A percentile compares a stretch with the other conserved stretches of the same genome.
phyloP scores from a whole-genome alignment of 2,797 vertebrate species.

The Mus spretus region DNA sequence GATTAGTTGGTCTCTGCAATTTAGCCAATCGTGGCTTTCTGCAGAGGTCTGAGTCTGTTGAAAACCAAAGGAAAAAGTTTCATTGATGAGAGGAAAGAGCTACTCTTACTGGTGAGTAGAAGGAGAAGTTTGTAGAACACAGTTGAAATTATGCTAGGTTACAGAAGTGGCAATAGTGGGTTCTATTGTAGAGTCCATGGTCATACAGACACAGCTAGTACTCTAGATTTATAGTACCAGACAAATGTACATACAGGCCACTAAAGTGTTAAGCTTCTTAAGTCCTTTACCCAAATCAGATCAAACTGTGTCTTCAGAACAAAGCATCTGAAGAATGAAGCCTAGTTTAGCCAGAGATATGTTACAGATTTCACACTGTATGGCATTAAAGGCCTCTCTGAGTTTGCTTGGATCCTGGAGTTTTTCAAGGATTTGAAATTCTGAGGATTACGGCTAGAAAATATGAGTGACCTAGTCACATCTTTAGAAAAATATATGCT shows the following conservation, averaged over 20 bases:
- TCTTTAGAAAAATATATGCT: neutral
- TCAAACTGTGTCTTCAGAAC: constrained; percentile 48
- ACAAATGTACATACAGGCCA: neutral
- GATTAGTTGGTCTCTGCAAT: neutral
- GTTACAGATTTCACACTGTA: neutral
- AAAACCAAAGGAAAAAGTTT: neutral
- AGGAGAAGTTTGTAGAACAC: neutral
- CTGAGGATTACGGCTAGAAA: neutral
- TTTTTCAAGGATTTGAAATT: constrained; percentile 23
- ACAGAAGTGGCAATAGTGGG: neutral
- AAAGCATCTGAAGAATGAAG: constrained; percentile 28
- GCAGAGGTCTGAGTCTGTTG: neutral
- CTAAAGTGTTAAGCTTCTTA: neutral
- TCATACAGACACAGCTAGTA: neutral
- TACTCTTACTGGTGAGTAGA: neutral
- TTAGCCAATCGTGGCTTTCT: neutral
- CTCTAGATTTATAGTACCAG: neutral
- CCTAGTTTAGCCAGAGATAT: neutral
- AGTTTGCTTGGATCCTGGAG: neutral
- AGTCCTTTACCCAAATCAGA: constrained; percentile 51
- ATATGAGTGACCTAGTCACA: neutral
- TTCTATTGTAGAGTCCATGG: neutral
- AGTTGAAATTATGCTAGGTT: neutral
- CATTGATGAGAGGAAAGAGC: neutral
- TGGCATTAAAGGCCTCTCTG: neutral